phyloP scores from a whole-genome alignment of 2,888 invertebrate species.

The Aphodius granarius region DNA sequence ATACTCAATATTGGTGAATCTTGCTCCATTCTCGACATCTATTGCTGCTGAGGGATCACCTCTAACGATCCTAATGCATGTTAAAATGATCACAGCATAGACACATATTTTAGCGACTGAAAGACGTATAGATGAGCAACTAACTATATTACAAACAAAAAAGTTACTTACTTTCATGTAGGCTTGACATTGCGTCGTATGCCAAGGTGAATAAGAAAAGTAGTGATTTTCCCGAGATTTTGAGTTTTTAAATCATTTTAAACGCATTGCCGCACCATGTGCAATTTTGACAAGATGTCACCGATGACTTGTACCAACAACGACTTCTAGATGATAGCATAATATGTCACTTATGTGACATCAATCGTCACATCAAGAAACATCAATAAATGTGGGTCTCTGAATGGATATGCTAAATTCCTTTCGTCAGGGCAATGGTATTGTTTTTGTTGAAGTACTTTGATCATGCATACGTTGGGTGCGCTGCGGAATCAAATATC shows the following conservation, averaged over 20 bases:
- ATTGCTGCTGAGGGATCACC: conserved; percentile 1
- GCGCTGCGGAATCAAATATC: not conserved
- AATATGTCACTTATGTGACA: not conserved
- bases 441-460: not conserved
- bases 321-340: not conserved
- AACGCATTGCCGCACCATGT: not conserved
- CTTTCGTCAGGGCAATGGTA: not conserved
- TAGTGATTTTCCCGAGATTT: not conserved
- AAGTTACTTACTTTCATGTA: conserved; percentile 18
- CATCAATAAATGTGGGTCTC: not conserved
- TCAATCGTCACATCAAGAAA: not conserved
- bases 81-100: conserved; percentile 19
- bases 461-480: not conserved
- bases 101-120: conserved; percentile 21
- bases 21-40: not conserved
- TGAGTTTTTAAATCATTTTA: not conserved
- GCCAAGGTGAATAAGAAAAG: conserved; percentile 1
- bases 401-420: not conserved
- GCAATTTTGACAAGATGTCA: not conserved
- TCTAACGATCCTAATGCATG: conserved; percentile 15
- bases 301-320: not conserved
- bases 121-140: not conserved
- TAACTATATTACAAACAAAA: not conserved
- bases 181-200: conserved; percentile 5
- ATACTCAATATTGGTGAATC: not conserved